Base-by-base conservation (phyloP, 2,113 vertebrate species). In the Oryzias javanicus region DNA sequence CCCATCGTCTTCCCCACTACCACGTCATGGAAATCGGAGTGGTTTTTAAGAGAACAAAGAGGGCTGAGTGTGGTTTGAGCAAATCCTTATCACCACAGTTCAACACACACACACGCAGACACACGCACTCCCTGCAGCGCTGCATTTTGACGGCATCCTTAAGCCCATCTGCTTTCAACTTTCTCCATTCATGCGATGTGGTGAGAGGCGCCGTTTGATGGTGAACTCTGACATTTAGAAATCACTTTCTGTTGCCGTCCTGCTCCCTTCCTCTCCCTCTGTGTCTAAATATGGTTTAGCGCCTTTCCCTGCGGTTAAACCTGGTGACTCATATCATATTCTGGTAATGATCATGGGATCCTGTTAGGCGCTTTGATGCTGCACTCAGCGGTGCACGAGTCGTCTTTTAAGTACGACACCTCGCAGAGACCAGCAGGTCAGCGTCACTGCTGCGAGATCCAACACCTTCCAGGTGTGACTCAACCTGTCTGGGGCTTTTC, bases 151-250 rank as follows among this genome's bases (percentile, higher is more conserved):
- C 69, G 24, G 47, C 41, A 17, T 76, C 84, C 79, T 81, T 70
- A 82, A 80, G 67, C 81, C 72, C 82, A 66, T 82, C 81, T 83
- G 70, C 82, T 82, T 85, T 85, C 67, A 78, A 80, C 81, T 86
- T 71, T 85, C 85, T 83, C 76, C 80, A 82, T 84, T 86, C 80
- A 86, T 86, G 81, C 77, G 48, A 78, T 87, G 80, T 67, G 78
- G 81, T 79, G 51, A 70, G 49, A 0, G 69, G 63, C 63, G 46
- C 40, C 74, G 53, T 87, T 88, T 88, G 84, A 85, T 86, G 86
- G 78, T 86, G 76, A 89, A 86, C 80, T 86, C 71, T 88, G 86
- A 88, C 88, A 87, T 89, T 89, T 88, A 83, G 67, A 85, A 80
- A 70, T 79, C 74, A 80, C 83, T 87, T 82, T 84, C 83, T 82